Conservation (phyloP, 1,140 invertebrate species). For the Cataglyphis hispanica region DNA sequence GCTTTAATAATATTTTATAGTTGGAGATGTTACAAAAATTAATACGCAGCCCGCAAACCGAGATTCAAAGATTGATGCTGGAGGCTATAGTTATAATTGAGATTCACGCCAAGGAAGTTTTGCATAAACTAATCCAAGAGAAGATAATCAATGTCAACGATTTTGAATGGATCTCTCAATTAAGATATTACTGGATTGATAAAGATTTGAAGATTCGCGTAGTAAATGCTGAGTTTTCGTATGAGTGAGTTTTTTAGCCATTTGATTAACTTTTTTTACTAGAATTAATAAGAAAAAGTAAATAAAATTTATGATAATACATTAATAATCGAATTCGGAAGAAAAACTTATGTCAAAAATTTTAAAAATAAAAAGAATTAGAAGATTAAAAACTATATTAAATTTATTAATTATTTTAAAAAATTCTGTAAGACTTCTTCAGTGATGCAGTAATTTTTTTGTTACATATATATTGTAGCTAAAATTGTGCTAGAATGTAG, state of each 20-base stretch:
- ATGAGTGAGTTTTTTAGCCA: constrained; percentile 83
- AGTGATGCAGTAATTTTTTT: background rate
- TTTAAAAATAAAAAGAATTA: background rate
- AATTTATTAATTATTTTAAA: background rate
- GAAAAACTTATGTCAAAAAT: too few relatives aligned
- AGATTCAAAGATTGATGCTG: constrained; percentile 89
- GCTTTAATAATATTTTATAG: constrained; percentile 81
- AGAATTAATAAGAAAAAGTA: background rate
- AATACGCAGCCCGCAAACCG: constrained; percentile 89
- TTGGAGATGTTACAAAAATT: constrained; percentile 89
- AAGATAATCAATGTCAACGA: constrained; percentile 89
- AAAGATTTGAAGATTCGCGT: constrained; percentile 88
- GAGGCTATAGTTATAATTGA: constrained; percentile 91
- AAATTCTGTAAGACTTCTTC: background rate
- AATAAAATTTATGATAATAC: background rate
- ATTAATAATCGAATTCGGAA: background rate
- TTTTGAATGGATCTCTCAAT: constrained; percentile 94
- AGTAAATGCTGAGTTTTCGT: constrained; percentile 89
- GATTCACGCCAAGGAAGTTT: constrained; percentile 90
- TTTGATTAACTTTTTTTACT: constrained; percentile 3
- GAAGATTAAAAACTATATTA: background rate
- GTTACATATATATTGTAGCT: background rate
- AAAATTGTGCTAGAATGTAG: background rate
- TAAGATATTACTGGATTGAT: constrained; percentile 90
- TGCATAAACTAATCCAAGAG: constrained; percentile 88